Evolutionary conservation across 2,888 invertebrate genomes (phyloP).

Genomic region (Epinotia bilunana): DNA sequence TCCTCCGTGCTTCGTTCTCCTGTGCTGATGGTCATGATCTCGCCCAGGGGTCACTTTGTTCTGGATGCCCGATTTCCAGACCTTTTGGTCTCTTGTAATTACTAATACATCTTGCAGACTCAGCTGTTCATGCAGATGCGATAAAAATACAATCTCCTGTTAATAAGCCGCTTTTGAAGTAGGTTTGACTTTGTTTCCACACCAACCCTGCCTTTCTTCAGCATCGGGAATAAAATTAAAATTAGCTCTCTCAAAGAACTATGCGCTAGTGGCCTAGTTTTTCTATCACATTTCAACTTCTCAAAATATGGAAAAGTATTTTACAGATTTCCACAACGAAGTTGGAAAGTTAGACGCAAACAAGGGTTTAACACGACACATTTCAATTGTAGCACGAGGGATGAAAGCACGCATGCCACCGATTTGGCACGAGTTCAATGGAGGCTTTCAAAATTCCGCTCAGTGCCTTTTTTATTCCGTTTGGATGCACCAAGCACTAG

Average conservation of each 20-base stretch:
- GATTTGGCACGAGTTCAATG: constrained; percentile 43
- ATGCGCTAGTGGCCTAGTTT: neutral
- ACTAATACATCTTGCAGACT: no score
- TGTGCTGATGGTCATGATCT: no score
- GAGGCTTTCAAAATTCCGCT: constrained; percentile 42
- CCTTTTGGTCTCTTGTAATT: no score
- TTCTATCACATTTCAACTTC: neutral
- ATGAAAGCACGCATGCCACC: constrained; percentile 37
- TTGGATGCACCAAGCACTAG: constrained; percentile 42
- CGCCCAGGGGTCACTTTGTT: no score
- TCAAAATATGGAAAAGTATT: neutral
- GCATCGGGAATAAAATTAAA: neutral
- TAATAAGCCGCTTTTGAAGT: neutral
- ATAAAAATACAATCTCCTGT: no score
- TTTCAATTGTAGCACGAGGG: constrained; percentile 34
- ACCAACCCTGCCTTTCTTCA: no score
- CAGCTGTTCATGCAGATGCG: no score
- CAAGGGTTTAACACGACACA: constrained; percentile 24
- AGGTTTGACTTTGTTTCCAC: neutral
- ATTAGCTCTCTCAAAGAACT: neutral
- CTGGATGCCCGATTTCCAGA: no score
- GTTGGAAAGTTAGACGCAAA: constrained; percentile 20
- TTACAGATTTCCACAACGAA: constrained; percentile 5
- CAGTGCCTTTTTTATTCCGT: constrained; percentile 43
- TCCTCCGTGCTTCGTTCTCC: no score